These are phyloP conservation scores for Mellilla xanthometata DNA, from an alignment of 2,888 invertebrate genomes.

Conservation along the genomic window DNA sequence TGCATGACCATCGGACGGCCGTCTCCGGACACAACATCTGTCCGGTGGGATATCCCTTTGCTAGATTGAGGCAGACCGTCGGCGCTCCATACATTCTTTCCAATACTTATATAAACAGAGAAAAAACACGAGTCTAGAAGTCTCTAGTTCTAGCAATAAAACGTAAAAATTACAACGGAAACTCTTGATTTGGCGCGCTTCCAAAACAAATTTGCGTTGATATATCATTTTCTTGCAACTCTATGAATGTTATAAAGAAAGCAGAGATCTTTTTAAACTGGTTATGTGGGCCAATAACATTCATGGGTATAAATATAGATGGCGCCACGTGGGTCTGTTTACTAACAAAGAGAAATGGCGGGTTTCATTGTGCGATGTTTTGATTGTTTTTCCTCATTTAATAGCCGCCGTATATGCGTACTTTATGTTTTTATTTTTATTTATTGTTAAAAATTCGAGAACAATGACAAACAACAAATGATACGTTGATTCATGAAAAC, in stretches of 20 bases:
- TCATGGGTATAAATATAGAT: slow-evolving; percentile 28
- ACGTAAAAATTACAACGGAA: slow-evolving; percentile 11
- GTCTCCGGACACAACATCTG: too few species aligned
- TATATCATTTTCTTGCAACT: slow-evolving; percentile 8
- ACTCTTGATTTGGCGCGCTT: slow-evolving; percentile 1
- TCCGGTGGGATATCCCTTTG: too few species aligned
- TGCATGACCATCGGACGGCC: too few species aligned
- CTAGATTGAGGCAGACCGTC: too few species aligned
- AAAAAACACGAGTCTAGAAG: slow-evolving; percentile 4
- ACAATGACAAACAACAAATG: too few species aligned
- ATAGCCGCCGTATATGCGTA: too few species aligned
- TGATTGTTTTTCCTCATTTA: not conserved
- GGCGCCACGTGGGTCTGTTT: slow-evolving; percentile 39
- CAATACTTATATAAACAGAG: not conserved
- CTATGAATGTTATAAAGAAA: slow-evolving; percentile 4
- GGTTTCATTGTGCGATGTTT: slow-evolving; percentile 3
- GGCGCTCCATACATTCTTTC: too few species aligned
- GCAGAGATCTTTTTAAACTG: slow-evolving; percentile 20
- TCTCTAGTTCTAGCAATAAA: slow-evolving; percentile 7
- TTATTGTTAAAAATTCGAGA: too few species aligned
- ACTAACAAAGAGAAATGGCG: slow-evolving; percentile 30
- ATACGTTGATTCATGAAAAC: too few species aligned
- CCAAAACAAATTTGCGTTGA: slow-evolving; percentile 10
- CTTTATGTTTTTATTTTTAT: too few species aligned
- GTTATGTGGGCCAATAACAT: slow-evolving; percentile 35